These are phyloP conservation scores for Nemapogon koenigi DNA, from an alignment of 2,888 invertebrate genomes.

Conservation along the genomic window DNA sequence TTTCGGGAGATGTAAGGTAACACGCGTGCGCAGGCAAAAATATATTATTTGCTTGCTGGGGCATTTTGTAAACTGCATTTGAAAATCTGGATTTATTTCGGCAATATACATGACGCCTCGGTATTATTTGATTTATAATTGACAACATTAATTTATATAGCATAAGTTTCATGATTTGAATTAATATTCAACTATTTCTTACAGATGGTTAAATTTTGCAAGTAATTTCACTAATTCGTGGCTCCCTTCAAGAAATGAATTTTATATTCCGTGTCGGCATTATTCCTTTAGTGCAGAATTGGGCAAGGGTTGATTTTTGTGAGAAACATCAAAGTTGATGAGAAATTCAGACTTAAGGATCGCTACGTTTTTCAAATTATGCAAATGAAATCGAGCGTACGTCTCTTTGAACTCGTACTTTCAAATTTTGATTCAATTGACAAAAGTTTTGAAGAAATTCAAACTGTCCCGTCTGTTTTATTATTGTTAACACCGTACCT, in stretches of 20 bases:
- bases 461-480: too few relatives aligned
- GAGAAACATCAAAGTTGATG: slow-evolving; percentile 29
- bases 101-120: too few relatives aligned
- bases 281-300: slow-evolving; percentile 21
- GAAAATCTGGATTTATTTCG: too few relatives aligned
- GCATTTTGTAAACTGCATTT: too few relatives aligned
- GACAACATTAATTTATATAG: too few relatives aligned
- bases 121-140: too few relatives aligned
- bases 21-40: too few relatives aligned
- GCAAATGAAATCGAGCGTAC: slow-evolving; percentile 25
- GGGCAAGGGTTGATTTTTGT: slow-evolving; percentile 26
- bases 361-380: slow-evolving; percentile 26
- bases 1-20: too few relatives aligned
- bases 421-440: slow-evolving; percentile 1
- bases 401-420: slow-evolving; percentile 18
- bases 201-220: slow-evolving; percentile 2
- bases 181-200: slow-evolving; percentile 2
- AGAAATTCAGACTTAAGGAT: slow-evolving; percentile 23
- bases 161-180: too few relatives aligned
- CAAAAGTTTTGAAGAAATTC: not conserved
- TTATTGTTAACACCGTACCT: too few relatives aligned
- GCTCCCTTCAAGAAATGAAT: slow-evolving; percentile 20
- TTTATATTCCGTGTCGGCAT: slow-evolving; percentile 23
- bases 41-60: too few relatives aligned
- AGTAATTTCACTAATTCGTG: slow-evolving; percentile 16